Percentiles rank a stretch among this genome's conserved stretches.
Conservation (phyloP, 1,140 invertebrate genomes). For the Wasmannia auropunctata region DNA sequence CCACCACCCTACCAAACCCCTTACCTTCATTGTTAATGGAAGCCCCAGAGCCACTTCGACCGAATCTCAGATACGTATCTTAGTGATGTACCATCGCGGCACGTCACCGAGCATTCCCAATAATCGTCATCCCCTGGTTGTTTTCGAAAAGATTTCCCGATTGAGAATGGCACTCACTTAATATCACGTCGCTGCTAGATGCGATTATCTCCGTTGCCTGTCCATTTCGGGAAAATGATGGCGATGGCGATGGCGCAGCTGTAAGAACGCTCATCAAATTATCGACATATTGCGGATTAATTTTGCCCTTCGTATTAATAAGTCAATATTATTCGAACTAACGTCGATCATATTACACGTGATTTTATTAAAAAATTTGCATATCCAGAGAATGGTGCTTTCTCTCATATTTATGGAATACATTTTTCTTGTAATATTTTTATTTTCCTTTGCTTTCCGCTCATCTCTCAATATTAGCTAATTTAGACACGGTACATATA, state of each 20-base stretch:
- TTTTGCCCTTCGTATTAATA: background rate
- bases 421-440: background rate
- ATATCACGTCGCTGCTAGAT: background rate
- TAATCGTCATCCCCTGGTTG: slow-evolving; percentile 19
- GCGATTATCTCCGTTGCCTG: slow-evolving; percentile 21
- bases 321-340: no score
- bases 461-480: background rate
- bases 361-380: background rate
- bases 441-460: background rate
- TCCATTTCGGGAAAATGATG: background rate
- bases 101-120: slow-evolving; percentile 32
- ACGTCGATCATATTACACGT: background rate
- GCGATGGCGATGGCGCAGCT: background rate
- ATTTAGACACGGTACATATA: background rate
- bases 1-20: background rate
- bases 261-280: background rate
- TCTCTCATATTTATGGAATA: background rate
- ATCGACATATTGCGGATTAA: background rate
- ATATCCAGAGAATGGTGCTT: background rate
- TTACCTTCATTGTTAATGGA: slow-evolving; percentile 72
- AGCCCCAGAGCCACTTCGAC: slow-evolving; percentile 63
- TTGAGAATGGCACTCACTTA: slow-evolving; percentile 34
- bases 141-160: slow-evolving; percentile 39
- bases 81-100: slow-evolving; percentile 6
- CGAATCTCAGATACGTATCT: slow-evolving; percentile 67